Percentiles rank a stretch among this genome's conserved stretches.
Conservation (phyloP, 2,888 invertebrate species). For the Nycteola revayana region DNA sequence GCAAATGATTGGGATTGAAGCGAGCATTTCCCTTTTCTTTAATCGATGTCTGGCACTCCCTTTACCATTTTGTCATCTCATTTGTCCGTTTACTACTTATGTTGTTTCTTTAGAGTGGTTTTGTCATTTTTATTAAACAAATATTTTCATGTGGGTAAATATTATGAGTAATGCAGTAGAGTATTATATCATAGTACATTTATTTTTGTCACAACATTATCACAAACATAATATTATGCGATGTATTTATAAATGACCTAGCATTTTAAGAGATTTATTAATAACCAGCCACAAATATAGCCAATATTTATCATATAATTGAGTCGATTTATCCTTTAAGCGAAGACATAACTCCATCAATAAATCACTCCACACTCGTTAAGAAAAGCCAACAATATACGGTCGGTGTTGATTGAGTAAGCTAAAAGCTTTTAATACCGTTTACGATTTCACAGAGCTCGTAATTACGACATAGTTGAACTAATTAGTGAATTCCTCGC, state of each 20-base stretch:
- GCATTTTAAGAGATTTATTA: no score
- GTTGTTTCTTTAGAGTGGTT: no score
- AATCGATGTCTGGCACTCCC: constrained; percentile 48
- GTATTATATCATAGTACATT: no score
- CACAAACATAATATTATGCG: no score
- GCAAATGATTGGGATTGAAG: constrained; percentile 60
- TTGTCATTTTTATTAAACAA: no score
- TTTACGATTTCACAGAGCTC: constrained; percentile 51
- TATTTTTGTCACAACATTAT: no score
- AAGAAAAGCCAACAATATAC: constrained; percentile 25
- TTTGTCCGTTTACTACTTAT: constrained; percentile 3
- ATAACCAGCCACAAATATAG: no score
- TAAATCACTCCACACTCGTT: constrained; percentile 23
- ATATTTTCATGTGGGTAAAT: no score
- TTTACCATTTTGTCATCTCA: constrained; percentile 38
- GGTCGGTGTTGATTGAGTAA: constrained; percentile 26
- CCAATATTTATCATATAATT: constrained; percentile 5
- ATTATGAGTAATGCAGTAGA: no score
- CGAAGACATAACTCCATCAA: constrained; percentile 9
- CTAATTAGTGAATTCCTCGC: constrained; percentile 48
- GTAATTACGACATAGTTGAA: constrained; percentile 61
- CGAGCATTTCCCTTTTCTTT: constrained; percentile 52
- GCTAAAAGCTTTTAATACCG: constrained; percentile 50
- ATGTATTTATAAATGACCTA: no score
- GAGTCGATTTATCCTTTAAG: constrained; percentile 17